Conservation (phyloP, 2,113 vertebrate species). For the Triplophysa siluroides region DNA sequence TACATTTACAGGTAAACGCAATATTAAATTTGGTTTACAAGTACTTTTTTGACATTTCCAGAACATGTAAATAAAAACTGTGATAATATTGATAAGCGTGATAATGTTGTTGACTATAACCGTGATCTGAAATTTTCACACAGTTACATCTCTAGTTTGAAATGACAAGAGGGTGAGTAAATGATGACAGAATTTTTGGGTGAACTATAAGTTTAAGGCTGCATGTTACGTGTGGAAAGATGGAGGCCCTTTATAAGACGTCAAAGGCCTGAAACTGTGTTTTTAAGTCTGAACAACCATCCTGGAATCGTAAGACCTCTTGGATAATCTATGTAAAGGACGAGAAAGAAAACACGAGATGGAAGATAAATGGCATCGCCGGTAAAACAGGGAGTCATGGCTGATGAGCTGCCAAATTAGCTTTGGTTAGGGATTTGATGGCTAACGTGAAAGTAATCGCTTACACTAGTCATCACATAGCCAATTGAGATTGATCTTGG, state of each 20-base stretch:
- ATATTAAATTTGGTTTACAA: too few relatives aligned
- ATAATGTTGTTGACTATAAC: too few relatives aligned
- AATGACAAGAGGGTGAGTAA: too few relatives aligned
- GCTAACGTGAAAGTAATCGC: not conserved
- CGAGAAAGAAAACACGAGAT: not conserved
- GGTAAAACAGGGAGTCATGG: not conserved
- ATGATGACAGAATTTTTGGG: too few relatives aligned
- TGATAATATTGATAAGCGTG: too few relatives aligned
- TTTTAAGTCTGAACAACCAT: constrained; percentile 6
- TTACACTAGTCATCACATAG: not conserved
- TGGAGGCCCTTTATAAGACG: constrained; percentile 24
- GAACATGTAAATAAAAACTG: too few relatives aligned
- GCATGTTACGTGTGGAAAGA: not conserved
- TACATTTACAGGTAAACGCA: too few relatives aligned
- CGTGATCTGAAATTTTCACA: too few relatives aligned
- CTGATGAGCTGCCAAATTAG: constrained; percentile 1
- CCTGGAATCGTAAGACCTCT: not conserved
- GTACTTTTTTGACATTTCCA: too few relatives aligned
- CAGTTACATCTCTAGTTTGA: too few relatives aligned
- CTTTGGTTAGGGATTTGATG: not conserved
- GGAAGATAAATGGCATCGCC: not conserved
- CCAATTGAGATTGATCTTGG: not conserved
- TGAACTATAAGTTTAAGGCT: not conserved
- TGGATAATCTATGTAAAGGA: not conserved
- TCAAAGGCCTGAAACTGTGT: not conserved